Evolutionary conservation across 2,888 invertebrate species (phyloP).

Genomic region (Drosophila infuscata): DNA sequence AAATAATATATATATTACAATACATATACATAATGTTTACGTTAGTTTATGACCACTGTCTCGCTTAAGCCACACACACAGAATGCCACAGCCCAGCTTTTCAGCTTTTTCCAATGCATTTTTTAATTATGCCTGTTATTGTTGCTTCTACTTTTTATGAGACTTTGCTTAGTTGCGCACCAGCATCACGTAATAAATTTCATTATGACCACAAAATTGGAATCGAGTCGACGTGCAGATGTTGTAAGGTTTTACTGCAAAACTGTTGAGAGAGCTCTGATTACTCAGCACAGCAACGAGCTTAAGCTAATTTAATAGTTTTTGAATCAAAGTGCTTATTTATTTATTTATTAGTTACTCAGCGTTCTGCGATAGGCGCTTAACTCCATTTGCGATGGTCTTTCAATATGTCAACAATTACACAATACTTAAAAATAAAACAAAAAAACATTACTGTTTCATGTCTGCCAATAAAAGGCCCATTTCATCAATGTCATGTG

Average conservation of each 20-base stretch:
- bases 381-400: background rate
- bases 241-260: constrained; percentile 10
- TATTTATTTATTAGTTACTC: background rate
- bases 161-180: constrained; percentile 41
- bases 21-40: background rate
- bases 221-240: constrained; percentile 37
- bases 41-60: constrained; percentile 30
- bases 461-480: constrained; percentile 58
- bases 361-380: background rate
- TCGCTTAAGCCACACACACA: constrained; percentile 31
- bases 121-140: constrained; percentile 43
- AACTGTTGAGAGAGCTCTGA: constrained; percentile 11
- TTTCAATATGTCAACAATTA: constrained; percentile 44
- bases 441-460: constrained; percentile 12
- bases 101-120: constrained; percentile 11
- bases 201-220: constrained; percentile 51
- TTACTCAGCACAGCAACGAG: constrained; percentile 14
- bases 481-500: constrained; percentile 75
- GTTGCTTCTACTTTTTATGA: constrained; percentile 51
- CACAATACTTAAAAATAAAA: constrained; percentile 57
- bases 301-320: background rate
- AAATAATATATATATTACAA: too few relatives aligned
- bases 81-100: constrained; percentile 22
- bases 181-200: constrained; percentile 73
- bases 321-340: background rate